phyloP scores from a whole-genome alignment of 2,888 invertebrate genomes.

The Apotomis capreana region DNA sequence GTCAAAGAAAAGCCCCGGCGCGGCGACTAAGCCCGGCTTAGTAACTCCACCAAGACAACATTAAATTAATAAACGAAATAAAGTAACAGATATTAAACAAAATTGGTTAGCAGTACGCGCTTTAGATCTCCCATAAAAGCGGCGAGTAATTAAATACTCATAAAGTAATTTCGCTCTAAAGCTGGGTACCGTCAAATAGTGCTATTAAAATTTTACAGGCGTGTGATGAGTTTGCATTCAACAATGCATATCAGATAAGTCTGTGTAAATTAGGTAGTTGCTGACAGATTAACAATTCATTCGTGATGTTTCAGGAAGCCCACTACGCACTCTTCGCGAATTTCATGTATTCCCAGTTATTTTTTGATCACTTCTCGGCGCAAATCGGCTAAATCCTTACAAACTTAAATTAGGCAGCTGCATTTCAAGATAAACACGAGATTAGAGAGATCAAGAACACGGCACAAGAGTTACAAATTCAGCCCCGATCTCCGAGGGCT shows the following conservation, averaged over 20 bases:
- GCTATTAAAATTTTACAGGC: constrained; percentile 10
- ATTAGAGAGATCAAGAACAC: constrained; percentile 15
- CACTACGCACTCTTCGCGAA: not conserved
- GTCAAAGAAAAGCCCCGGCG: constrained; percentile 17
- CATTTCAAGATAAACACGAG: constrained; percentile 1
- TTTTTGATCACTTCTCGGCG: not conserved
- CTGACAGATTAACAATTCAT: not conserved
- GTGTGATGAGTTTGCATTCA: not conserved
- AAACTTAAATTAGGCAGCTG: constrained; percentile 17
- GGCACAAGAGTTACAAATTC: constrained; percentile 15
- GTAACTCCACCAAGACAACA: not conserved
- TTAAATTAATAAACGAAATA: constrained; percentile 10
- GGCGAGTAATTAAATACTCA: constrained; percentile 5
- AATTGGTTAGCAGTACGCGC: constrained; percentile 6
- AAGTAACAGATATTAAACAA: constrained; percentile 9
- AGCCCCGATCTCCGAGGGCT: constrained; percentile 11
- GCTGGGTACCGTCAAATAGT: not conserved
- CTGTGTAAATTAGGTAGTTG: not conserved
- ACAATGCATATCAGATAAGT: not conserved
- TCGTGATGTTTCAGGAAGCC: not conserved
- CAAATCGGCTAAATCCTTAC: not conserved
- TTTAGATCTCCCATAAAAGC: not conserved
- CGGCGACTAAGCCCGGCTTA: constrained; percentile 17
- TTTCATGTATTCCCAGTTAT: not conserved
- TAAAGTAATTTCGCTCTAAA: not conserved